These are phyloP conservation scores for Armadillidium nasatum DNA, from an alignment of 1,140 invertebrate species.

Conservation along the genomic window DNA sequence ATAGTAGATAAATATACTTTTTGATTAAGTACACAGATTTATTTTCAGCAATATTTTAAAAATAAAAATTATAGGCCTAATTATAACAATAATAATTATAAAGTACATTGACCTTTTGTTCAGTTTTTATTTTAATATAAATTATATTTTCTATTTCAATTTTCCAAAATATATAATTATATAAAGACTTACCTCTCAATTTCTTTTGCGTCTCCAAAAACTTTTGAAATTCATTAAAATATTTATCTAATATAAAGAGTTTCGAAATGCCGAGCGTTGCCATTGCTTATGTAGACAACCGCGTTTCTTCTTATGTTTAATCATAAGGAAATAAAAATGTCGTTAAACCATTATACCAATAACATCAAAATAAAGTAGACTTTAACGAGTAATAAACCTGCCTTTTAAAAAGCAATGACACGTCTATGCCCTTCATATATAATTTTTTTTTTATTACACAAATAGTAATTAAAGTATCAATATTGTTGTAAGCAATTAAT, in stretches of 20 bases:
- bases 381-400: too few species aligned
- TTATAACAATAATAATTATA: background rate
- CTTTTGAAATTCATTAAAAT: slow-evolving; percentile 90
- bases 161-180: background rate
- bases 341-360: too few species aligned
- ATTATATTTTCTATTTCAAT: background rate
- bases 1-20: background rate
- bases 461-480: too few species aligned
- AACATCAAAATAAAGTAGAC: too few species aligned
- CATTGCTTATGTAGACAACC: slow-evolving; percentile 53
- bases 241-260: slow-evolving; percentile 94
- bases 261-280: slow-evolving; percentile 87
- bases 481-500: too few species aligned
- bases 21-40: background rate
- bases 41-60: background rate
- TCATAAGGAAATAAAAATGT: background rate
- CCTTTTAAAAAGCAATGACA: too few species aligned
- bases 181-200: slow-evolving; percentile 69
- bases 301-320: background rate
- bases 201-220: slow-evolving; percentile 94
- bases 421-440: too few species aligned
- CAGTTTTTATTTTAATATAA: background rate
- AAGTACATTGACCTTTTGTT: background rate
- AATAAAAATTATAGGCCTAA: background rate
- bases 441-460: too few species aligned